Base-by-base conservation (phyloP, 1,140 invertebrate genomes). In the Drosophila prosaltans region DNA sequence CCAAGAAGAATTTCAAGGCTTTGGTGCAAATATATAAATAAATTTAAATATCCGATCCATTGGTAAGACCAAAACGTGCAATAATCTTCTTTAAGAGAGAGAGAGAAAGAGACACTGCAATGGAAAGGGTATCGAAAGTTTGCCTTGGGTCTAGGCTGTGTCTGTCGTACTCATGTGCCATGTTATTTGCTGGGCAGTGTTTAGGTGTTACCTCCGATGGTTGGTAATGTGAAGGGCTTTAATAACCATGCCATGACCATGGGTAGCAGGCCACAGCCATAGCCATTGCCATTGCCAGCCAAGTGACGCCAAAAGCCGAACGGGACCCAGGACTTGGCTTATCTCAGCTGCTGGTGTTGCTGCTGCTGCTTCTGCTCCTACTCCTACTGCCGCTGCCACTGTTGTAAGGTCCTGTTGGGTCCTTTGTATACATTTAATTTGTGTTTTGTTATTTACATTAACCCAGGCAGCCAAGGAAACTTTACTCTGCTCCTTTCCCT, bases 391-490 rank as follows among this genome's bases (percentile, higher is more conserved):
- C 70, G 65, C 54, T 68, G 58, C 28, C 67, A 40, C 9, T 72
- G 54, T n/a, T 71, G 21, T 26, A 3, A 10, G 45, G 45, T 43
- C 45, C 65, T 64, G 61, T 65, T 69, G 41, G 67, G 73, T 72
- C 80, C 81, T 89, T 90, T 90, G 85, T 89, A 89, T 89, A 89
- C 85, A 84, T 89, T 89, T 89, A 89, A 89, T 89, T 89, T 89
- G 84, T 89, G 84, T 89, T 89, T 89, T 89, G 85, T 89, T 89
- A 89, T 89, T 89, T 89, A 89, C 84, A 88, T 88, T 88, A 88
- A 88, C 84, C 74, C 73, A 80, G 81, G 59, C 77, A 84, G 68
- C 68, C 69, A 64, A 45, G 65, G 64, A 54, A 79, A 65, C 51
- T 45, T 51, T 24, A 61, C 58, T 16, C 48, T 7, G 54, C 69